Evolutionary conservation across 2,888 invertebrate genomes (phyloP), one percentile per base, ranked within the genome.

Genomic region (Agrotis clavis): DNA sequence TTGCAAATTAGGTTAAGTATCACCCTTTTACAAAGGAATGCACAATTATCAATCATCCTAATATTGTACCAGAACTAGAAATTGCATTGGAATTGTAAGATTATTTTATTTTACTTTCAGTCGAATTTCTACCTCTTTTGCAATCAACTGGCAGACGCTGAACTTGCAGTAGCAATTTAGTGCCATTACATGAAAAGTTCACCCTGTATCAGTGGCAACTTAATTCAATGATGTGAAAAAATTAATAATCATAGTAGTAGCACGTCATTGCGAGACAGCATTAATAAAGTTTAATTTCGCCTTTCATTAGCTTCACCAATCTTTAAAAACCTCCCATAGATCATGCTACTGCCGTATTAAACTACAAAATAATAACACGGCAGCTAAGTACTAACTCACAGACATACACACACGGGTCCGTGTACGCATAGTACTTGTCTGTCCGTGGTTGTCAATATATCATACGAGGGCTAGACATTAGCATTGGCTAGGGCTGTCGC

Each of bases 391-490:
- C 84, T 87, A 88, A 89, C 84, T 89, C 89, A 89, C 78, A 75
- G 75, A 74, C 75, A 86, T 83, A 88, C 90, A 87, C 85, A 86
- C 86, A 79, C 76, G 61, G 61, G 74, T 73, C 61, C 78, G 71
- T 86, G 85, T 86, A 82, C 51, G 61, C 65, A 79, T 81, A 81
- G 90, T 90, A 87, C 88, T 90, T 90, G 92, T 92, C 90, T 85
- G 91, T 93, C 91, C 85, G 82, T 81, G 85, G 88, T 90, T 92
- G 94, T 93, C 94, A 90, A 94, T 95, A 94, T 94, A 94, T 95
- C 94, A 95, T 94, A 92, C 87, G 85, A 86, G 81, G 86, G 87
- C 88, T 89, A 88, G 92, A 90, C 92, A 92, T 94, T 93, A 92
- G 93, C 93, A 94, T 94, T 60, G 67, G 47, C 25, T 77, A 86